Evolutionary conservation across 2,113 vertebrate genomes (phyloP).

Genomic region (Triplophysa dalaica): DNA sequence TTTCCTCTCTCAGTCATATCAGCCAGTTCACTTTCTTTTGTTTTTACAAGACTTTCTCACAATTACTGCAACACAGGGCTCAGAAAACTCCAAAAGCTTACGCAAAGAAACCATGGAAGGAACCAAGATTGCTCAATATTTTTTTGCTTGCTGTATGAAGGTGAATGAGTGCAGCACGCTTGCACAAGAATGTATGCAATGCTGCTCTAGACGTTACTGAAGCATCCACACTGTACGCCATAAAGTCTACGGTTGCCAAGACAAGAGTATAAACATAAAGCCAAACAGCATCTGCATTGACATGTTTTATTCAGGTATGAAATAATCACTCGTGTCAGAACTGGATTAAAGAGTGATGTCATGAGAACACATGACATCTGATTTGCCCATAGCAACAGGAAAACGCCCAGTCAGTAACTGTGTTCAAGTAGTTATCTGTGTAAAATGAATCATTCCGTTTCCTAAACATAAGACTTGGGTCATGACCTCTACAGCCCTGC

Average conservation of each 20-base stretch:
- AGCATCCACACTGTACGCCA: background rate
- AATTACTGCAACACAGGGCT: constrained; percentile 17
- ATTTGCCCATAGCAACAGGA: background rate
- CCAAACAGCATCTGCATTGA: background rate
- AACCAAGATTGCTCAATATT: too few species aligned
- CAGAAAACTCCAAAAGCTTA: too few species aligned
- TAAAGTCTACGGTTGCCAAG: constrained; percentile 16
- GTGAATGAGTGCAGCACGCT: background rate
- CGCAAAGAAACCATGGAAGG: too few species aligned
- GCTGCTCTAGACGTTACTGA: constrained; percentile 5
- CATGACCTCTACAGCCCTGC: background rate
- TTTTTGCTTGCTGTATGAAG: background rate
- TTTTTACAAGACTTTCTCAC: constrained; percentile 50
- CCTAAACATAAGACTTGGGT: background rate
- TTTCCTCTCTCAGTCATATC: constrained; percentile 15
- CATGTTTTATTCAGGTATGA: background rate
- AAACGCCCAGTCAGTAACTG: too few species aligned
- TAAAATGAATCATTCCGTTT: background rate
- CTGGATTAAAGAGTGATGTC: background rate
- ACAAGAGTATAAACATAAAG: background rate
- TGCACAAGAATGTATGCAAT: constrained; percentile 27
- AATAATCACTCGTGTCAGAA: background rate
- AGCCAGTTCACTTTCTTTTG: background rate
- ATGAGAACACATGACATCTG: background rate
- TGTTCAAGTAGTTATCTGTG: background rate